Evolutionary conservation across 2,888 invertebrate species (phyloP).

Genomic region (Volucella zonaria): DNA sequence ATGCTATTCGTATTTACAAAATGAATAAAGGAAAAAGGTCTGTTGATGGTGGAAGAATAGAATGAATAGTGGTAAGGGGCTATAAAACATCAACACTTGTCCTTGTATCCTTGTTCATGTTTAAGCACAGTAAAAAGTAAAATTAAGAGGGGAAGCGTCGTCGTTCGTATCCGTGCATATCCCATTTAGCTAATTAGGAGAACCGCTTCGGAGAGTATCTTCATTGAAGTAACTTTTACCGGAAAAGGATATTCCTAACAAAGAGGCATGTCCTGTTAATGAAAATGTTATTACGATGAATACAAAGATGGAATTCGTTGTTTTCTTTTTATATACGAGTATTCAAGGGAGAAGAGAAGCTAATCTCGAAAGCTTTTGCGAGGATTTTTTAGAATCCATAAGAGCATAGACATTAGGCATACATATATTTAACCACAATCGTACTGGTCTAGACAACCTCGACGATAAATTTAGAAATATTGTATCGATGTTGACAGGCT

Average conservation of each 20-base stretch:
- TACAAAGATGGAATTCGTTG: neutral
- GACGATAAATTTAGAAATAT: neutral
- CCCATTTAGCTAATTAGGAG: slow-evolving; percentile 59
- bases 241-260: slow-evolving; percentile 5
- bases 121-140: slow-evolving; percentile 49
- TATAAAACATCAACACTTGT: slow-evolving; percentile 14
- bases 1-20: slow-evolving; percentile 15
- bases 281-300: slow-evolving; percentile 13
- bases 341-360: too few relatives aligned
- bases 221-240: slow-evolving; percentile 25
- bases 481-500: neutral
- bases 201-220: slow-evolving; percentile 26
- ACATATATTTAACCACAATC: too few relatives aligned
- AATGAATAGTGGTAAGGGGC: neutral
- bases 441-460: too few relatives aligned
- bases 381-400: neutral
- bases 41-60: neutral
- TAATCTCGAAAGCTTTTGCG: neutral
- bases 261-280: slow-evolving; percentile 24
- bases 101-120: slow-evolving; percentile 58
- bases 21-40: slow-evolving; percentile 29
- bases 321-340: too few relatives aligned
- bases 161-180: slow-evolving; percentile 37
- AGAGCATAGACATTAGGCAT: too few relatives aligned
- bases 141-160: slow-evolving; percentile 11